These are phyloP conservation scores for Drosophila fulvimacula DNA, from an alignment of 2,888 invertebrate species.

Conservation along the genomic window DNA sequence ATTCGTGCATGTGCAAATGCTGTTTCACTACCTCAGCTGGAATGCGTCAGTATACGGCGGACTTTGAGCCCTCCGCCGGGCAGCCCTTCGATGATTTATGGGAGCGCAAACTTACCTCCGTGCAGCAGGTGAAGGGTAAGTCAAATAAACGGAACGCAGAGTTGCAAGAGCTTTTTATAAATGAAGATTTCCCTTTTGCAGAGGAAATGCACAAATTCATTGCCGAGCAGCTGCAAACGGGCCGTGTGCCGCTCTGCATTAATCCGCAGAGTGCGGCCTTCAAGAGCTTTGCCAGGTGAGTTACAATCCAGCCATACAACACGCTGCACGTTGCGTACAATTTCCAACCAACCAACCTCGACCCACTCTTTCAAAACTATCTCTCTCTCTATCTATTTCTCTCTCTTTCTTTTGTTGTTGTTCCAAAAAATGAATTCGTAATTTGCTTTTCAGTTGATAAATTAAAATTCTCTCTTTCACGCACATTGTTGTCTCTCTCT, in stretches of 20 bases:
- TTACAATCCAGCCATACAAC: constrained; percentile 26
- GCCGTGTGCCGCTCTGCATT: constrained; percentile 98
- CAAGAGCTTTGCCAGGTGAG: constrained; percentile 99
- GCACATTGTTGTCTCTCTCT: constrained; percentile 8
- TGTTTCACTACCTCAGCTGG: constrained; percentile 93
- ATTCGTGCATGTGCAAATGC: constrained; percentile 99
- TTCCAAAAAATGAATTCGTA: constrained; percentile 43
- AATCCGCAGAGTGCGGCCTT: constrained; percentile 99
- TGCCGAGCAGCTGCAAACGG: constrained; percentile 97
- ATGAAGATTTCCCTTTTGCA: constrained; percentile 85
- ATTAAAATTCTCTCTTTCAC: constrained; percentile 4
- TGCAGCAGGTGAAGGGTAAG: constrained; percentile 97
- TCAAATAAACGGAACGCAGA: not conserved
- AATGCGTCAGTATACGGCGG: constrained; percentile 95
- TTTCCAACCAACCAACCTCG: not conserved
- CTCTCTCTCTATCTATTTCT: constrained; percentile 11
- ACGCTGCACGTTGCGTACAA: constrained; percentile 33
- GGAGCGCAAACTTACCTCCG: constrained; percentile 97
- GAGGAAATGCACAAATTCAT: constrained; percentile 99
- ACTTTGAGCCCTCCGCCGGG: constrained; percentile 96
- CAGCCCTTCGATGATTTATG: constrained; percentile 97
- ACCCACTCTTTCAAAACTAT: constrained; percentile 10
- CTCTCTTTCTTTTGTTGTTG: constrained; percentile 39
- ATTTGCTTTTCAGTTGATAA: constrained; percentile 49
- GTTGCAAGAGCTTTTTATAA: not conserved